Evolutionary conservation across 2,113 vertebrate genomes (phyloP).

Genomic region (Poeciliopsis retropinna): DNA sequence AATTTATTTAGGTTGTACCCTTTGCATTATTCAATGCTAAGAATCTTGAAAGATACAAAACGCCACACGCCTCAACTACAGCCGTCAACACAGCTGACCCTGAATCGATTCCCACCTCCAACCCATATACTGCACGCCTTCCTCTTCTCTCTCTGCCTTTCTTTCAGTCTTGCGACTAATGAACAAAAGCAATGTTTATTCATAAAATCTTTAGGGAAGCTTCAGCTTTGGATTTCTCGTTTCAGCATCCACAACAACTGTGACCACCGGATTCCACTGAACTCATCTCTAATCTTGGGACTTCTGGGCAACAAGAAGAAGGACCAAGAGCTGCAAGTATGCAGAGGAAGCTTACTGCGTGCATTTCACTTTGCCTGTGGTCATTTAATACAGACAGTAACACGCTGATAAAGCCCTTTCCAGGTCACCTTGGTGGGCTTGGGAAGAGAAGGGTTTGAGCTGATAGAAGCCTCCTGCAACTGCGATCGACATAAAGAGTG

Average conservation of each 20-base stretch:
- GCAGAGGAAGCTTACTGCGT: constrained; percentile 13
- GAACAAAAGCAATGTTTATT: neutral
- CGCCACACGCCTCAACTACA: neutral
- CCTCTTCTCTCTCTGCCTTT: neutral
- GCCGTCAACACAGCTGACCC: no score
- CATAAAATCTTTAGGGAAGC: neutral
- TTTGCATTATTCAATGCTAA: neutral
- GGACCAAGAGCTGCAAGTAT: neutral
- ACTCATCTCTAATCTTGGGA: neutral
- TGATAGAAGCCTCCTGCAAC: constrained; percentile 25
- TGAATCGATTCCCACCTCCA: no score
- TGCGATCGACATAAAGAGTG: constrained; percentile 31
- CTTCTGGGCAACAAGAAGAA: constrained; percentile 7
- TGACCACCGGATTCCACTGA: neutral
- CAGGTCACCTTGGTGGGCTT: constrained; percentile 56
- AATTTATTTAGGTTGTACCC: neutral
- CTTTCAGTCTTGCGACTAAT: neutral
- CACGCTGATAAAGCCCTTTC: constrained; percentile 32
- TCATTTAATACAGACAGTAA: constrained; percentile 15
- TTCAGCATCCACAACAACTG: neutral
- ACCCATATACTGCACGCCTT: neutral
- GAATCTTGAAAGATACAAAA: no score
- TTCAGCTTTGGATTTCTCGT: neutral
- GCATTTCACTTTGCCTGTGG: constrained; percentile 1
- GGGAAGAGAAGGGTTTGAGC: constrained; percentile 8